phyloP scores from a whole-genome alignment of 2,888 invertebrate genomes.

The Orthosia gothica region DNA sequence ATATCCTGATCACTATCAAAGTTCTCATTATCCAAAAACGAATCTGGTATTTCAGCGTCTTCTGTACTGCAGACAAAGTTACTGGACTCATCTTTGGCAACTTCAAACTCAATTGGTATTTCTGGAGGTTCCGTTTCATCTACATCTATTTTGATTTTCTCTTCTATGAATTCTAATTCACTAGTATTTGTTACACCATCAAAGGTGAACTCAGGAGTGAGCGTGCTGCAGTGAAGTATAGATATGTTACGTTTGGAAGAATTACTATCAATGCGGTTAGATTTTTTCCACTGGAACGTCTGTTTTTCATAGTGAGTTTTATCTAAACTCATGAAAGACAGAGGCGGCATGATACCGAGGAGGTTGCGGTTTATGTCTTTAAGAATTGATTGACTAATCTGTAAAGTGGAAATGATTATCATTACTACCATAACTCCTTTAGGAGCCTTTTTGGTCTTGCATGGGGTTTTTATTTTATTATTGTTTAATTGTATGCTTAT shows the following conservation, averaged over 20 bases:
- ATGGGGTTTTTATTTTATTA: too few relatives aligned
- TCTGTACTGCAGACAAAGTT: slow-evolving; percentile 2
- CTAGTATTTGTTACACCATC: slow-evolving; percentile 60
- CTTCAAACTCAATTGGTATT: slow-evolving; percentile 19
- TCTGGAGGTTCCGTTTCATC: slow-evolving; percentile 36
- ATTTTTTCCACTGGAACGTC: slow-evolving; percentile 80
- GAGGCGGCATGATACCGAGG: slow-evolving; percentile 74
- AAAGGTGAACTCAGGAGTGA: slow-evolving; percentile 74
- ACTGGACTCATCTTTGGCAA: slow-evolving; percentile 39
- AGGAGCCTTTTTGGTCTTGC: too few relatives aligned
- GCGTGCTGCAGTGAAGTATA: slow-evolving; percentile 77
- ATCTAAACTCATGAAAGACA: slow-evolving; percentile 76
- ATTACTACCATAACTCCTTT: not conserved
- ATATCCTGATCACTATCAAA: slow-evolving; percentile 56
- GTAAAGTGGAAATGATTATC: slow-evolving; percentile 57
- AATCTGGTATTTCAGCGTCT: slow-evolving; percentile 38
- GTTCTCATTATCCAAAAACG: slow-evolving; percentile 64
- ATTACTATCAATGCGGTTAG: slow-evolving; percentile 68
- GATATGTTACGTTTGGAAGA: slow-evolving; percentile 71
- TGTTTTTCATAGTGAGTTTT: slow-evolving; percentile 77
- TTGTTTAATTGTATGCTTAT: too few relatives aligned
- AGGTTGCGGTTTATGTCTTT: slow-evolving; percentile 73
- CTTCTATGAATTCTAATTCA: slow-evolving; percentile 57
- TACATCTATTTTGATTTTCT: slow-evolving; percentile 62
- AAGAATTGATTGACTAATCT: slow-evolving; percentile 80